Percentiles rank a stretch among this genome's conserved stretches.
These are phyloP conservation scores for Thripadectes ignobilis DNA, from an alignment of 2,797 vertebrate species.

Conservation along the genomic window DNA sequence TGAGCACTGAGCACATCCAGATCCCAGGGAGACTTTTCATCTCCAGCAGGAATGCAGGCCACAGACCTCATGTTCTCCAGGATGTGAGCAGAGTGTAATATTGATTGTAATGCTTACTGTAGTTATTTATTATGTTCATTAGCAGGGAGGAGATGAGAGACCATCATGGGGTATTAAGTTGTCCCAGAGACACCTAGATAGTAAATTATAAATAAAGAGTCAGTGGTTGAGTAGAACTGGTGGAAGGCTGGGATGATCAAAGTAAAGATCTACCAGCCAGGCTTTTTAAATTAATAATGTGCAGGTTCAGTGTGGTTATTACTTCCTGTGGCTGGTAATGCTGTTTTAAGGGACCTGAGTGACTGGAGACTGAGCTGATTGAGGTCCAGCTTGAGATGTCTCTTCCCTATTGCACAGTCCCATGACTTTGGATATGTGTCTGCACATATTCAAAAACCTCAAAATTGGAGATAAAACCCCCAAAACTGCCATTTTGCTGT, in stretches of 20 bases:
- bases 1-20: neutral
- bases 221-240: neutral
- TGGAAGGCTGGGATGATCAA: neutral
- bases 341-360: neutral
- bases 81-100: constrained; percentile 29
- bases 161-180: constrained; percentile 23
- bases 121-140: constrained; percentile 61
- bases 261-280: neutral
- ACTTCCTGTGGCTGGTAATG: neutral
- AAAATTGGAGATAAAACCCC: neutral
- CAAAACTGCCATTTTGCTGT: neutral
- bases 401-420: neutral
- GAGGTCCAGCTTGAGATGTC: neutral
- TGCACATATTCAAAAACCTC: neutral
- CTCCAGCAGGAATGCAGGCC: neutral
- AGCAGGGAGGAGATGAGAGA: constrained; percentile 19
- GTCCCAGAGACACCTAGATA: constrained; percentile 47
- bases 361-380: neutral
- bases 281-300: constrained; percentile 24
- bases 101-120: constrained; percentile 49
- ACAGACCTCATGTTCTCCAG: neutral
- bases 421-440: neutral
- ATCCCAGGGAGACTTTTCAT: neutral
- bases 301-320: neutral
- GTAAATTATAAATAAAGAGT: constrained; percentile 61